These are phyloP conservation scores for Laterallus jamaicensis DNA, from an alignment of 2,113 vertebrate genomes.

Conservation along the genomic window DNA sequence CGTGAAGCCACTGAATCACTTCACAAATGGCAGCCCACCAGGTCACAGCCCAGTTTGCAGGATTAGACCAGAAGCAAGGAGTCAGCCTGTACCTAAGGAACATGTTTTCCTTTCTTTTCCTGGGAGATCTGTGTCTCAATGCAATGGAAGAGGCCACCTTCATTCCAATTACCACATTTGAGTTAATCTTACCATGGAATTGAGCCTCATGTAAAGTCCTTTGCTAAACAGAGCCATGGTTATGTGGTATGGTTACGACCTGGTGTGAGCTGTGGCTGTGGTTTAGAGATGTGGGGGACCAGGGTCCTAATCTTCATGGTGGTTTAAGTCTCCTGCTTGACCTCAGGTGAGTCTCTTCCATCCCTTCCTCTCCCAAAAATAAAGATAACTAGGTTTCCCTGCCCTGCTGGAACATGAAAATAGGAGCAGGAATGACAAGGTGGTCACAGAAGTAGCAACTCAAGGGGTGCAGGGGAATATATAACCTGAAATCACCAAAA, in stretches of 20 bases:
- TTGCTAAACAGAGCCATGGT: neutral
- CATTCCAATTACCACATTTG: neutral
- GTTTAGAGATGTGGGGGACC: neutral
- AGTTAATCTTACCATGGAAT: neutral
- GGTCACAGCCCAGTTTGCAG: neutral
- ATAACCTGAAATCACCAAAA: neutral
- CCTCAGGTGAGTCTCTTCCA: neutral
- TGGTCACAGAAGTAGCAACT: neutral
- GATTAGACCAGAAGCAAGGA: neutral
- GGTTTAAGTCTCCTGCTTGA: neutral
- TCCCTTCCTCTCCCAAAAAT: neutral
- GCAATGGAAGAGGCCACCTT: neutral
- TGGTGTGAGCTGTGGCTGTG: neutral
- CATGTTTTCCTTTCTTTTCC: neutral
- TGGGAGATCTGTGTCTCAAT: neutral
- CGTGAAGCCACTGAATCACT: neutral
- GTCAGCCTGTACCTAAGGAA: neutral
- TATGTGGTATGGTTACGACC: neutral
- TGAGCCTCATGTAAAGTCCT: neutral
- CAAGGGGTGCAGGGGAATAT: neutral
- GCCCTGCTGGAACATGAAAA: neutral
- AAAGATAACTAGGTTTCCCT: neutral
- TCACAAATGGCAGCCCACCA: fast-evolving
- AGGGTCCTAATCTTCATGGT: fast-evolving
- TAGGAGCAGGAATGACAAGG: neutral